phyloP scores from a whole-genome alignment of 23 tunicate genomes.

The Ciona savignyi region DNA sequence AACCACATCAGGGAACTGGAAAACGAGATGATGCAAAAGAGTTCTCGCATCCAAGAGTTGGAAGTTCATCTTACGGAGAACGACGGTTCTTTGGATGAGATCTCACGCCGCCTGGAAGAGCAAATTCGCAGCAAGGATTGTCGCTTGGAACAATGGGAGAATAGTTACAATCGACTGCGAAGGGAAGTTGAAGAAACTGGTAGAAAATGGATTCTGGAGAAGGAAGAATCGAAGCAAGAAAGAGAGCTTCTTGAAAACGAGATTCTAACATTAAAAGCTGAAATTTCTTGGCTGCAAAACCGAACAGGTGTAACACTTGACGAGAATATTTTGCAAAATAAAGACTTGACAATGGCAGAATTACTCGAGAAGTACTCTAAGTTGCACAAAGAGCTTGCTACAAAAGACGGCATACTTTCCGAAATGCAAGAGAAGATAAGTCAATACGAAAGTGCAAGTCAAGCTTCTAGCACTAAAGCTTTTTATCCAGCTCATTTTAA shows the following conservation, averaged over 20 bases:
- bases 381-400: neutral
- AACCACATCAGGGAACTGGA: neutral
- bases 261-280: conserved; percentile 2
- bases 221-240: conserved; percentile 4
- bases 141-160: neutral
- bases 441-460: neutral
- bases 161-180: neutral
- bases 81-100: neutral
- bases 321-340: neutral
- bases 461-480: neutral
- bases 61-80: neutral
- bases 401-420: neutral
- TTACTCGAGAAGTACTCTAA: neutral
- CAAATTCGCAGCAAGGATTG: neutral
- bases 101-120: neutral
- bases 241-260: neutral
- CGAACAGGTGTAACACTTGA: neutral
- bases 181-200: neutral
- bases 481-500: too few relatives aligned
- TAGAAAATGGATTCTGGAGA: neutral
- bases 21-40: neutral
- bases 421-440: neutral
- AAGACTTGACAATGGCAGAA: neutral
- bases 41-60: neutral
- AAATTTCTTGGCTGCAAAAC: neutral